Evolutionary conservation across 2,113 vertebrate genomes (phyloP).

Genomic region (Sander lucioperca): DNA sequence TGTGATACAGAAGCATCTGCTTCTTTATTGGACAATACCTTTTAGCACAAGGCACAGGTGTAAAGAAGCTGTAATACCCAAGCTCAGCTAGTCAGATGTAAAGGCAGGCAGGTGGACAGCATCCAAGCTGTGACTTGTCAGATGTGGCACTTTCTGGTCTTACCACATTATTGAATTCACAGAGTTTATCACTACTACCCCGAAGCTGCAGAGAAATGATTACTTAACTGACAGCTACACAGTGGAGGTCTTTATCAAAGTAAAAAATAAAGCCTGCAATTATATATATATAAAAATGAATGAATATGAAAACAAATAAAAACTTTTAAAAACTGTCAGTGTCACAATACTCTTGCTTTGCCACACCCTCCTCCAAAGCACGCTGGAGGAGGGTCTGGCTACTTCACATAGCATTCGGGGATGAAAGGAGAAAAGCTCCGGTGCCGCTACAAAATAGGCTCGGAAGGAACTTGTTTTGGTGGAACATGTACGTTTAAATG

Average conservation of each 20-base stretch:
- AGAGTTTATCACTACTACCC: background rate
- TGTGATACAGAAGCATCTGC: background rate
- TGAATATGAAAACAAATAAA: background rate
- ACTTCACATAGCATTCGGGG: too few species aligned
- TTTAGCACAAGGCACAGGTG: background rate
- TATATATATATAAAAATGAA: background rate
- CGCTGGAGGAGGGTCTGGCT: too few species aligned
- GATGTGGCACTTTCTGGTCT: slow-evolving; percentile 30
- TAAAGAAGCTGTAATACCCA: background rate
- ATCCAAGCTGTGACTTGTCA: slow-evolving; percentile 10
- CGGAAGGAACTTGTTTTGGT: too few species aligned
- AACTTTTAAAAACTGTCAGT: slow-evolving; percentile 3
- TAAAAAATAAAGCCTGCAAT: background rate
- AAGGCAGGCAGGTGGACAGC: slow-evolving; percentile 5
- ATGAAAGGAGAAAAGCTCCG: too few species aligned
- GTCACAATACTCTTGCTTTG: too few species aligned
- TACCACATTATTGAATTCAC: slow-evolving; percentile 29
- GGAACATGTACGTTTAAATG: too few species aligned
- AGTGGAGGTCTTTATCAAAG: background rate
- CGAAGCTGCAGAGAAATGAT: background rate
- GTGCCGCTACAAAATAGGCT: too few species aligned
- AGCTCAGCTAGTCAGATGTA: background rate
- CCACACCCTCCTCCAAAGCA: too few species aligned
- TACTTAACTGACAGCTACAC: background rate
- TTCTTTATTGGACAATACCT: background rate